Percentiles rank a stretch among this genome's conserved stretches.
phyloP scores from a whole-genome alignment of 1,140 invertebrate genomes.

The Bombus terrestris region DNA sequence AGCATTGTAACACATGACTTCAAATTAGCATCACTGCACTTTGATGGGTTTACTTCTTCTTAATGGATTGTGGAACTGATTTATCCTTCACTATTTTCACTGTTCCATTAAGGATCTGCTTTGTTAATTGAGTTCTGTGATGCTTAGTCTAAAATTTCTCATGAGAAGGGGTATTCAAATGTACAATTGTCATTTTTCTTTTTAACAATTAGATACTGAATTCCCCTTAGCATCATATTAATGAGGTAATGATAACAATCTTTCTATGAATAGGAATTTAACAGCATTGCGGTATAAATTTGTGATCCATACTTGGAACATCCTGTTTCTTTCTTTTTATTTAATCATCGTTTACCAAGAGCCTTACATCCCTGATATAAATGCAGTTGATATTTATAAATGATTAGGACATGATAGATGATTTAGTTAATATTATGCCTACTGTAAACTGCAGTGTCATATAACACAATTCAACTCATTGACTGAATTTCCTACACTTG shows the following conservation, averaged over 20 bases:
- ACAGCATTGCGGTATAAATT: constrained; percentile 40
- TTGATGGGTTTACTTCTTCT: constrained; percentile 52
- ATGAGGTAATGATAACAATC: constrained; percentile 32
- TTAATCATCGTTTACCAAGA: constrained; percentile 42
- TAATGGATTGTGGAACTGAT: constrained; percentile 59
- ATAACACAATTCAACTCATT: constrained; percentile 56
- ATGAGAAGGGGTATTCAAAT: constrained; percentile 36
- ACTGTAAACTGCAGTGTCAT: constrained; percentile 47
- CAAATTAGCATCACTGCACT: constrained; percentile 60
- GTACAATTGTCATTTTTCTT: neutral
- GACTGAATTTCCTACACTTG: constrained; percentile 53
- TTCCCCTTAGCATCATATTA: constrained; percentile 19
- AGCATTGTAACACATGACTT: constrained; percentile 69
- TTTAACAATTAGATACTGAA: constrained; percentile 44
- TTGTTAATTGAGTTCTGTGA: constrained; percentile 69
- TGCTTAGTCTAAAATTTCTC: constrained; percentile 54
- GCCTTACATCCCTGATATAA: constrained; percentile 29
- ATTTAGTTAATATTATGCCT: constrained; percentile 43
- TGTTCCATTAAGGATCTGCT: constrained; percentile 64
- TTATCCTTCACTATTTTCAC: constrained; percentile 43
- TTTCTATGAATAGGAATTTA: constrained; percentile 27
- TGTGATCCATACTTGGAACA: constrained; percentile 39
- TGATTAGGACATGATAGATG: constrained; percentile 50
- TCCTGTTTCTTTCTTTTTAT: constrained; percentile 27
- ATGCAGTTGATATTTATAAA: constrained; percentile 46